Percentiles rank a stretch among this genome's conserved stretches.
phyloP scores from a whole-genome alignment of 2,888 invertebrate genomes.

The Leptura quadrifasciata region DNA sequence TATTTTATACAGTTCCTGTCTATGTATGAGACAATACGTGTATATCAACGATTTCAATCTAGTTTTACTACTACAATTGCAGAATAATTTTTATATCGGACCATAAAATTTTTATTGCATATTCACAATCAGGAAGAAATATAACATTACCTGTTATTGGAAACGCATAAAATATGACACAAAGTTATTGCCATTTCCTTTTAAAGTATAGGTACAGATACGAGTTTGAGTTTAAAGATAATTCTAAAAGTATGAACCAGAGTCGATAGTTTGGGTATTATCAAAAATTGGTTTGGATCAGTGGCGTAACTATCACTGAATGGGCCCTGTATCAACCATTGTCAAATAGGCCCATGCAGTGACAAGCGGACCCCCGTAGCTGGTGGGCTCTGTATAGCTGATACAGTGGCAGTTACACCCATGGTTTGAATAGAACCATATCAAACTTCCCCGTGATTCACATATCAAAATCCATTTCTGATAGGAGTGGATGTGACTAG shows the following conservation, averaged over 20 bases:
- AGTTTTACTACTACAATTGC: slow-evolving; percentile 51
- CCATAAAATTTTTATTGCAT: slow-evolving; percentile 53
- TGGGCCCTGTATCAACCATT: too few relatives aligned
- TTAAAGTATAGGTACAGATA: not conserved
- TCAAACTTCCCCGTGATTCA: too few relatives aligned
- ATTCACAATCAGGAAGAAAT: slow-evolving; percentile 49
- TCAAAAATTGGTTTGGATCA: too few relatives aligned
- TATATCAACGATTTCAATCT: slow-evolving; percentile 51
- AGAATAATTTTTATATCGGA: slow-evolving; percentile 48
- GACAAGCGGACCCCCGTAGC: too few relatives aligned
- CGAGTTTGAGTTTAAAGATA: not conserved
- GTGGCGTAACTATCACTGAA: too few relatives aligned
- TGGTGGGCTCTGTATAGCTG: too few relatives aligned
- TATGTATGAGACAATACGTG: slow-evolving; percentile 36
- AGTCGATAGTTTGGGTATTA: too few relatives aligned
- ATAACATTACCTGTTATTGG: slow-evolving; percentile 41
- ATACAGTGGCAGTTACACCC: too few relatives aligned
- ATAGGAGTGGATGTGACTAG: too few relatives aligned
- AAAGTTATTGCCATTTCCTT: slow-evolving; percentile 35
- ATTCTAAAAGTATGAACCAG: not conserved
- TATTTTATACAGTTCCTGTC: not conserved
- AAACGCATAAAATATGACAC: slow-evolving; percentile 43
- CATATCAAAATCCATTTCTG: too few relatives aligned
- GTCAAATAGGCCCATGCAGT: too few relatives aligned
- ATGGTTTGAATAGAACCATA: too few relatives aligned